Evolutionary conservation across 2,797 vertebrate genomes (phyloP).

Genomic region (Melanogrammus aeglefinus): DNA sequence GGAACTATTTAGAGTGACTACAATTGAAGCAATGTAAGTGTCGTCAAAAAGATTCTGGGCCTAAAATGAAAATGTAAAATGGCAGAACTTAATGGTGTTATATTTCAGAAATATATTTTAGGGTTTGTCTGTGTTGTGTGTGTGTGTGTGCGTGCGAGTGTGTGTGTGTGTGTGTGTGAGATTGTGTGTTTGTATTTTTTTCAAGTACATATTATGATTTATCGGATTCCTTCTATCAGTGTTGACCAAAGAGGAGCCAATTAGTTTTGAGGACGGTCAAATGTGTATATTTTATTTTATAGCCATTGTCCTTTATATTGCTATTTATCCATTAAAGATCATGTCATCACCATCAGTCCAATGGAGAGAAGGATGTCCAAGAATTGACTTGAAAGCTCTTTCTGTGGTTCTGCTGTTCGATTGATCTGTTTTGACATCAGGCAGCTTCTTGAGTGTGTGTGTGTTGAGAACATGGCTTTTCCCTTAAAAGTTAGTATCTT

Average conservation of each 20-base stretch:
- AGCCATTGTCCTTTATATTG: conserved; percentile 12
- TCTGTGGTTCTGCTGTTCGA: conserved; percentile 31
- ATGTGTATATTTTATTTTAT: conserved; percentile 8
- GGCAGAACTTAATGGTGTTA: conserved; percentile 20
- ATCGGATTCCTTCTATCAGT: conserved; percentile 35
- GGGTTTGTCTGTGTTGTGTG: neutral
- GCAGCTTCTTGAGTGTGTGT: conserved; percentile 48
- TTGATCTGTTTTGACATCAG: conserved; percentile 37
- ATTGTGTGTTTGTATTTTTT: neutral
- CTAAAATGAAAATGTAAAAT: neutral
- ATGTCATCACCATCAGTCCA: conserved; percentile 20
- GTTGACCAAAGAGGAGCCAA: conserved; percentile 51
- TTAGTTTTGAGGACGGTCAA: conserved; percentile 27
- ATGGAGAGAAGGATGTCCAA: conserved; percentile 24
- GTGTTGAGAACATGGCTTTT: conserved; percentile 43
- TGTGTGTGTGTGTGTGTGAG: neutral
- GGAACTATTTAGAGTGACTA: neutral
- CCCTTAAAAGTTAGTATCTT: conserved; percentile 42
- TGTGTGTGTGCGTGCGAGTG: neutral
- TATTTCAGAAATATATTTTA: conserved; percentile 8
- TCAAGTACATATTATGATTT: conserved; percentile 38
- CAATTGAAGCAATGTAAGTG: neutral
- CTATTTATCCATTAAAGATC: conserved; percentile 16
- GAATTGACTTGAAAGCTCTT: conserved; percentile 43
- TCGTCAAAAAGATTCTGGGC: conserved; percentile 4